phyloP scores from a whole-genome alignment of 2,797 vertebrate genomes.

The Darevskia mixta region DNA sequence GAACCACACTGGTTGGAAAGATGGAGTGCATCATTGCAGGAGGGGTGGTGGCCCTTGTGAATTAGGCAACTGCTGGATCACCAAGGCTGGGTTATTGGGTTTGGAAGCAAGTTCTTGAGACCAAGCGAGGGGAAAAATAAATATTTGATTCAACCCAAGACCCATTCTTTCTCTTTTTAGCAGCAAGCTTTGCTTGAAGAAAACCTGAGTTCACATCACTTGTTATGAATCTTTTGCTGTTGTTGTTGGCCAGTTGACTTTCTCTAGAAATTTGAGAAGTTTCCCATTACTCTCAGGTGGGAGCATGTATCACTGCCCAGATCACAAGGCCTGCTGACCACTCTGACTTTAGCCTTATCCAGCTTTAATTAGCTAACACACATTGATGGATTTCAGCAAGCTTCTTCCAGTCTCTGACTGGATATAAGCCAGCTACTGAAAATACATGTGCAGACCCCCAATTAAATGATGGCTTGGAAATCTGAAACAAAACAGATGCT shows the following conservation, averaged over 20 bases:
- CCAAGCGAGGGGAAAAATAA: neutral
- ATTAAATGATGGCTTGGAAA: neutral
- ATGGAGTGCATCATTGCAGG: too few relatives aligned
- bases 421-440: conserved; percentile 1
- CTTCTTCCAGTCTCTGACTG: neutral
- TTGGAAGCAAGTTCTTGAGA: too few relatives aligned
- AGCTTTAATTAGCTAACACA: neutral
- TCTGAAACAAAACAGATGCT: conserved; percentile 32
- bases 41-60: too few relatives aligned
- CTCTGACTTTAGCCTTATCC: neutral
- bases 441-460: conserved; percentile 11
- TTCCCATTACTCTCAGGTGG: neutral
- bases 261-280: neutral
- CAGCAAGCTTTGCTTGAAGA: neutral
- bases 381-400: neutral
- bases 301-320: too few relatives aligned
- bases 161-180: neutral
- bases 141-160: neutral
- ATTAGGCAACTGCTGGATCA: too few relatives aligned
- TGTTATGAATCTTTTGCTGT: neutral
- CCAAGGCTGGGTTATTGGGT: too few relatives aligned
- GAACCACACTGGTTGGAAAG: too few relatives aligned
- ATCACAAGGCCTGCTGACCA: neutral
- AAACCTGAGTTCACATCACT: neutral
- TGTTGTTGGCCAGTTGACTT: neutral